These are phyloP conservation scores for Megaustenia siamemsis DNA, from an alignment of 2,888 invertebrate genomes.

Conservation along the genomic window DNA sequence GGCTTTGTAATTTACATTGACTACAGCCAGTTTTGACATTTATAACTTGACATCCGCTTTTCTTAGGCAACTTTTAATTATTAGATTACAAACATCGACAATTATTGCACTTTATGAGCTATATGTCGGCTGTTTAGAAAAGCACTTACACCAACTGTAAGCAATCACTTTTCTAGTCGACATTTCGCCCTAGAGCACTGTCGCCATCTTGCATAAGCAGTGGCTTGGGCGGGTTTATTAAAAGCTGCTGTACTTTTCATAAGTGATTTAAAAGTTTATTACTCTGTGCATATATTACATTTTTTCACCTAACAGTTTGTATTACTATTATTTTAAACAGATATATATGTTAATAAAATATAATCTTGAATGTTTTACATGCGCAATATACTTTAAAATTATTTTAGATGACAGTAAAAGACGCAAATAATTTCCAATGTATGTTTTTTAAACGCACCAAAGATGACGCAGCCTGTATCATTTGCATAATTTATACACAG, in stretches of 20 bases:
- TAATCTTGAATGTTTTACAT: neutral
- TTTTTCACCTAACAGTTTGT: neutral
- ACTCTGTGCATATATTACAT: neutral
- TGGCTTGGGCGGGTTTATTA: slow-evolving; percentile 22
- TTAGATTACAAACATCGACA: slow-evolving; percentile 22
- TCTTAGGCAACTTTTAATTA: slow-evolving; percentile 13
- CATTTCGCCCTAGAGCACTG: slow-evolving; percentile 41
- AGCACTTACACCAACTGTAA: slow-evolving; percentile 52
- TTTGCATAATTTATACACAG: slow-evolving; percentile 17
- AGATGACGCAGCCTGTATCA: neutral
- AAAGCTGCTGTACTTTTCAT: neutral
- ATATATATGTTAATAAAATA: neutral
- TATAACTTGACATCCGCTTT: slow-evolving; percentile 32
- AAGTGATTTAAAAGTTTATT: neutral
- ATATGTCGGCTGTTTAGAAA: slow-evolving; percentile 44
- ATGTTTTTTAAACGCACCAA: neutral
- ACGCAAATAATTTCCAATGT: neutral
- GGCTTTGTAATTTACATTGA: neutral
- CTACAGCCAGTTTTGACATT: slow-evolving; percentile 4
- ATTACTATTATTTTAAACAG: neutral
- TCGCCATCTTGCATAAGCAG: slow-evolving; percentile 53
- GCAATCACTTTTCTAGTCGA: slow-evolving; percentile 52
- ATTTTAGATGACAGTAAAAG: neutral
- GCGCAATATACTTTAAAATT: no score
- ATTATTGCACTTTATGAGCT: slow-evolving; percentile 50